Evolutionary conservation across 2,797 vertebrate genomes (phyloP).

Genomic region (Phoeniculus purpureus): DNA sequence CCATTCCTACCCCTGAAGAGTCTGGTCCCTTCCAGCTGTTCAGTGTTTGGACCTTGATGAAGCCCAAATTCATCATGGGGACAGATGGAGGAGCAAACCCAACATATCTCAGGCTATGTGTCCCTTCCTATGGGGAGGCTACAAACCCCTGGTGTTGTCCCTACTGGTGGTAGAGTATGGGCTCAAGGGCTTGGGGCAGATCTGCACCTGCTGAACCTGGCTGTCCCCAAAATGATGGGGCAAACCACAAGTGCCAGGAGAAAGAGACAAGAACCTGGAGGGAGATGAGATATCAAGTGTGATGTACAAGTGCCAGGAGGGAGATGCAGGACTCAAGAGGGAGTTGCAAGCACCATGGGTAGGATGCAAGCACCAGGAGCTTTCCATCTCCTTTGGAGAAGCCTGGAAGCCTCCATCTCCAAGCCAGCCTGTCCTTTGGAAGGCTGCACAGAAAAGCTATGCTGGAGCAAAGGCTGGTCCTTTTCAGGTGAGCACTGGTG

Average conservation of each 20-base stretch:
- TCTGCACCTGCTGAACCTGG: background rate
- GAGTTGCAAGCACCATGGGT: background rate
- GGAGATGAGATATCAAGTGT: too few relatives aligned
- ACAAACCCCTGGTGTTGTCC: background rate
- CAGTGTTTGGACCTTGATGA: background rate
- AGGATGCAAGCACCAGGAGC: background rate
- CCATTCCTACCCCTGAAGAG: background rate
- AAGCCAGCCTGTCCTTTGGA: background rate
- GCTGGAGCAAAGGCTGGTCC: background rate
- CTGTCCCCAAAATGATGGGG: background rate
- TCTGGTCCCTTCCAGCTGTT: background rate
- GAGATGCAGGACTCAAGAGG: background rate
- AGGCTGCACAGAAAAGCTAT: background rate
- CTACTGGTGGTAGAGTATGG: background rate
- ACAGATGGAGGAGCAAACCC: background rate
- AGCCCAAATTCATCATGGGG: accelerated
- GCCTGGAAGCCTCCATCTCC: background rate
- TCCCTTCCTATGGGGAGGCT: background rate
- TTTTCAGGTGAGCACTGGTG: background rate
- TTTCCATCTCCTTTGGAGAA: background rate
- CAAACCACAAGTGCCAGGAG: background rate
- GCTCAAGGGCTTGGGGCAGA: background rate
- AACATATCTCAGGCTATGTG: accelerated
- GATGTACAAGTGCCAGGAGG: background rate
- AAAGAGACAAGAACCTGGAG: accelerated